Percentiles rank a stretch among this genome's conserved stretches.
phyloP scores from a whole-genome alignment of 2,888 invertebrate genomes.

The Notodonta ziczac region DNA sequence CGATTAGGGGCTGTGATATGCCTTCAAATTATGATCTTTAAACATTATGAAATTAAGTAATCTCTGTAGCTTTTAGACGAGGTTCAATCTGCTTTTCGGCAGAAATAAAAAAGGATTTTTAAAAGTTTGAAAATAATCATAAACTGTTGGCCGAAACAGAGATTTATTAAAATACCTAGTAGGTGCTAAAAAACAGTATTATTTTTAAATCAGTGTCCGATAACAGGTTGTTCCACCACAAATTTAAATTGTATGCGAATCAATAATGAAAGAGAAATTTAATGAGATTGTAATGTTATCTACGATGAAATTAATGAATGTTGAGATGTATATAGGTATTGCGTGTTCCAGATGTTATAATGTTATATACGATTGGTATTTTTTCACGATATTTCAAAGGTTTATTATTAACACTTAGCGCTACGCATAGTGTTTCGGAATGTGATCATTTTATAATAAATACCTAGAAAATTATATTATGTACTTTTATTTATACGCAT shows the following conservation, averaged over 20 bases:
- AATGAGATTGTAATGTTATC: neutral
- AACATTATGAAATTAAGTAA: neutral
- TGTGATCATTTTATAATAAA: slow-evolving; percentile 5
- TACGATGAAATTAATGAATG: neutral
- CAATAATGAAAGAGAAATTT: neutral
- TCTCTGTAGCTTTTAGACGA: neutral
- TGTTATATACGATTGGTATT: slow-evolving; percentile 1
- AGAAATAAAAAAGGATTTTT: neutral
- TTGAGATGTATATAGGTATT: neutral
- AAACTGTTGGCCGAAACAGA: too few relatives aligned
- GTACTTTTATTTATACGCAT: neutral
- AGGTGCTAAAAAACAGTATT: too few relatives aligned
- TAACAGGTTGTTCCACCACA: neutral
- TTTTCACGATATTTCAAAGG: slow-evolving; percentile 5
- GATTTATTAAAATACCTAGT: too few relatives aligned
- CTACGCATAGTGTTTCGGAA: slow-evolving; percentile 1
- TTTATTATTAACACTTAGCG: neutral
- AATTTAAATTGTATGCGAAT: neutral
- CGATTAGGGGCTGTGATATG: neutral
- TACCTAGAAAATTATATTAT: neutral
- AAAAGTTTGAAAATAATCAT: too few relatives aligned
- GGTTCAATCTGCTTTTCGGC: neutral
- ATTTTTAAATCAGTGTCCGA: neutral
- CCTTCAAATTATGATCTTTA: neutral
- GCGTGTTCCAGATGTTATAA: neutral